Base-by-base conservation (phyloP, 2,797 vertebrate genomes). In the Arctocebus calabarensis region DNA sequence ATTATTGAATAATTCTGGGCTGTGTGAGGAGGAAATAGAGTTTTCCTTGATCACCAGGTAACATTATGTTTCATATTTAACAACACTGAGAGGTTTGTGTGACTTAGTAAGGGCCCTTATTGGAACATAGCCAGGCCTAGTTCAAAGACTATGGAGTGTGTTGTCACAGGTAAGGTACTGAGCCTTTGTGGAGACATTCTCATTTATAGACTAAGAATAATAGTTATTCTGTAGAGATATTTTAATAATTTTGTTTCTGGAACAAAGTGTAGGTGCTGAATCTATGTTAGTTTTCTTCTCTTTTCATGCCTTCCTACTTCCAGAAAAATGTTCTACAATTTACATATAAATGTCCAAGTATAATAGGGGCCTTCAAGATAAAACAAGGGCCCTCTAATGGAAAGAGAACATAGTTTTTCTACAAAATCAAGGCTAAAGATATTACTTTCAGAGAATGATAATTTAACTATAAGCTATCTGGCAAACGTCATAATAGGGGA, bases 281-380 rank as follows among this genome's bases (percentile, higher is more conserved):
- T 82, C 87, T 94, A 22, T 94, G 73, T 91, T 94, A 84, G 29
- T 87, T 93, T 91, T 84, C 68, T n/a, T 94, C 5, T 13, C 57
- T 71, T 86, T 79, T 4, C 32, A 20, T 92, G 75, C 43, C n/a
- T 95, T 95, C 84, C 52, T 81, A 90, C 29, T 90, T 92, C n/a
- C 61, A 66, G 84, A 84, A 91, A 88, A 81, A 78, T 90, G 90
- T 94, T 91, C 37, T 81, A 27, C 86, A 79, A 97, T 97, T 97
- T 96, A 97, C 93, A 95, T 97, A 92, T 95, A 97, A 96, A 96
- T 97, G 91, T 82, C 73, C 66, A 95, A 70, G 29, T 70, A 95
- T 93, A 96, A 96, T 93, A 94, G 73, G 84, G 32, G 57, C 57
- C 85, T 93, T 96, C 96, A 91, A 57, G 32, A 52, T 94, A 82